Base-by-base conservation (phyloP, 1,140 invertebrate genomes). In the Aphaenogaster rudis region DNA sequence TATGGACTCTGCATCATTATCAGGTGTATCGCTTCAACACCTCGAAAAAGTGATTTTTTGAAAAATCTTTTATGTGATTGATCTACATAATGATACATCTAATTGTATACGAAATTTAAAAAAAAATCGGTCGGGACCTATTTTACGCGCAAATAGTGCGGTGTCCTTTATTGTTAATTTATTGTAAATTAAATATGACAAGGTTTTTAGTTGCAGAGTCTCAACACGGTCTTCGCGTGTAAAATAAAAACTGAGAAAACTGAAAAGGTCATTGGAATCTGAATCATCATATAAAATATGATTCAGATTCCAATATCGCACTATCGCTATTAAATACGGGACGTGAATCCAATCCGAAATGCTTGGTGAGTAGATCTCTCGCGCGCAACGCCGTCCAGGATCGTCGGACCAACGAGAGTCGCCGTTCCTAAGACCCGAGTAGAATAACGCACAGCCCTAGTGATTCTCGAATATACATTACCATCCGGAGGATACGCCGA, bases 401-500 rank as follows among this genome's bases (percentile, higher is more conserved):
- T 57, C 48, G 21, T 69, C 36, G 48, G 45, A 9, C 8, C 50
- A 42, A 5, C n/a, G 36, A 45, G 36, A 45, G 15, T 45, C 57
- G 21, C n/a, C 50, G 15, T 71, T 3, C 28, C 2, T 52, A 36
- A 61, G 67, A 84, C 17, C 54, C 33, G 54, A 48, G 54, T 63
- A 15, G 54, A 84, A 81, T 81, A 81, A 39, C 48, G 42, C 48
- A 17, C 39, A 15, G 33, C 21, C 48, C 69, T 50, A 74, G 67
- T 59, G 52, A 76, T 59, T 72, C 79, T 71, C 79, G 66, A 61
- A 84, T 76, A 21, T 84, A 63, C 69, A 74, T 84, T 84, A 59
- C 80, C 67, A 28, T 57, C 36, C 15, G n/a, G 17, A 28, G 17
- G 69, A 82, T 82, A 74, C 8, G 69, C 54, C 80, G 54, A 76